Evolutionary conservation across 2,797 vertebrate genomes (phyloP), one percentile per base, ranked within the genome.

Genomic region (Cossypha caffra): DNA sequence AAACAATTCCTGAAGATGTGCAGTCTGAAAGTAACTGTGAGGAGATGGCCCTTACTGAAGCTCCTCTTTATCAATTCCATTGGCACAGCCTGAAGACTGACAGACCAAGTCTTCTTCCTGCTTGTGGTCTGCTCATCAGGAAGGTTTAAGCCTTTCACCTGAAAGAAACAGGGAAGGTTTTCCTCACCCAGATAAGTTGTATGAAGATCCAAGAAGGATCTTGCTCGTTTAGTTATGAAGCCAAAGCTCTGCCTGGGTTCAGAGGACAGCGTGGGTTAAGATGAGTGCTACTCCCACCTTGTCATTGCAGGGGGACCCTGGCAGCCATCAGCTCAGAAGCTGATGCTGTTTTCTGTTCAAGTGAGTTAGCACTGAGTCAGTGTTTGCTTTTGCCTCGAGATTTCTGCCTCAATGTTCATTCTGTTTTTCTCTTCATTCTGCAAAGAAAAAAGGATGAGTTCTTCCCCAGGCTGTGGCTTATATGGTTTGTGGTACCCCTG

Each of bases 241-340:
- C 33, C 85, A 51, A 47, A 84, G 37, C 67, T 59, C 16, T 67
- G 58, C 16, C 40, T 1, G 0, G 8, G 29, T 40, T 74, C 40
- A 38, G 52, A 57, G 45, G 50, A 50, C 24, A 16, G 3, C 1
- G 21, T 58, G 52, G 37, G 25, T 86, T 42, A 42, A 47, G 50
- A 64, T 38, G 43, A 37, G 2, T n/a, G 89, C 54, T 67, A 0
- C 21, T 48, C 31, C 59, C 1, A 0, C 50, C 31, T 25, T 45
- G 48, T 55, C 57, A 16, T 17, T 58, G 40, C 33, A 25, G 0
- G 0, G 26, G 21, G n/a, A 45, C 16, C 26, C 37, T 45, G 11
- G 40, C 38, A 80, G 51, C n/a, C n/a, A 4, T 38, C 73, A 17
- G 35, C 71, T 89, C 58, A 28, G n/a, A 24, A 59, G 26, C 15